These are phyloP conservation scores for Psophia crepitans DNA, from an alignment of 2,113 vertebrate genomes.

Conservation along the genomic window DNA sequence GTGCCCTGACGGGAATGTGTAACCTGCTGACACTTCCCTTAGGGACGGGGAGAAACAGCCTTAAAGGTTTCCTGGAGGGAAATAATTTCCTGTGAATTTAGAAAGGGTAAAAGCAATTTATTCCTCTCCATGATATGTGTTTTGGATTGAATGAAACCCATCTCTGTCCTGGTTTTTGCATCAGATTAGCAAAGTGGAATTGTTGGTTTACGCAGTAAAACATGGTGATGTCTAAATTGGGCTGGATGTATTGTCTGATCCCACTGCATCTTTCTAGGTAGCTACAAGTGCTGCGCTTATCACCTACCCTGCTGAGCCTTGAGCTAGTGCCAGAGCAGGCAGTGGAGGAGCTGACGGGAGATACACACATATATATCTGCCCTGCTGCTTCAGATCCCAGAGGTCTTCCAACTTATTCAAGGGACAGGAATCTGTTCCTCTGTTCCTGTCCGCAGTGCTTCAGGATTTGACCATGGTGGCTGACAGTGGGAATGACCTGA, in stretches of 20 bases:
- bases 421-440: not conserved
- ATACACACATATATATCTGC: not conserved
- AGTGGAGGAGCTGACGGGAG: not conserved
- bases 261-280: not conserved
- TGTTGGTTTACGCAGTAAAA: not conserved
- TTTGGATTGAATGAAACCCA: not conserved
- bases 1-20: not conserved
- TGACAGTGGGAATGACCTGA: not conserved
- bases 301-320: not conserved
- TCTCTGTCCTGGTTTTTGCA: not conserved
- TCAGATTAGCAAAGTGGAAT: not conserved
- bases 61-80: conserved; percentile 28
- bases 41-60: not conserved
- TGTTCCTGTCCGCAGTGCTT: not conserved
- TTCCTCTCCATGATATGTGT: not conserved
- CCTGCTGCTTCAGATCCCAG: not conserved
- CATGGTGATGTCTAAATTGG: not conserved
- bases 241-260: not conserved
- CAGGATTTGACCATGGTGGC: not conserved
- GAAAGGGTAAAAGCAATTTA: not conserved
- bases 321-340: not conserved
- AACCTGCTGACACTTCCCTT: conserved; percentile 20
- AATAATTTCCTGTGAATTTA: not conserved
- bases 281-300: not conserved
- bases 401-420: not conserved